Evolutionary conservation across 2,888 invertebrate genomes (phyloP).

Genomic region (Ophion obscuratus): DNA sequence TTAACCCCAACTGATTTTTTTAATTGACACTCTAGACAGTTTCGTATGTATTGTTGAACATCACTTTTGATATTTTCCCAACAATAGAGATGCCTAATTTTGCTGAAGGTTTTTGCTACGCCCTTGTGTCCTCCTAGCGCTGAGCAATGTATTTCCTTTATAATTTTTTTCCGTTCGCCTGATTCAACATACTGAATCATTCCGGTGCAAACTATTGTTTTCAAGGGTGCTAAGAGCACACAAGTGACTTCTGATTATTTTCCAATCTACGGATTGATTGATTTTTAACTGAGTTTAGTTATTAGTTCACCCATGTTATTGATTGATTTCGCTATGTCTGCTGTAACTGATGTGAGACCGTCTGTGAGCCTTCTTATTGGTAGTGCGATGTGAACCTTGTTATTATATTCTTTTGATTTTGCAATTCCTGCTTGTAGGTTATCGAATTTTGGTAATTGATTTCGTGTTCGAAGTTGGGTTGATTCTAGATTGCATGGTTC

Average conservation of each 20-base stretch:
- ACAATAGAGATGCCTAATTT: slow-evolving; percentile 12
- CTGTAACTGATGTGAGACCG: not conserved
- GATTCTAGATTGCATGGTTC: slow-evolving; percentile 43
- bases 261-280: slow-evolving; percentile 24
- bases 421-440: slow-evolving; percentile 12
- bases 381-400: slow-evolving; percentile 34
- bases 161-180: no score
- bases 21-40: not conserved
- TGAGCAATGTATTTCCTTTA: no score
- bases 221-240: no score
- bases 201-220: no score
- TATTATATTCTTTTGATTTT: not conserved
- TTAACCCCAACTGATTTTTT: not conserved
- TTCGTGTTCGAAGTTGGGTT: not conserved
- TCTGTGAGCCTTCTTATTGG: slow-evolving; percentile 5
- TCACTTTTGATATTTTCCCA: slow-evolving; percentile 21
- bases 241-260: not conserved
- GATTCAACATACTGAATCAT: no score
- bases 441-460: slow-evolving; percentile 5
- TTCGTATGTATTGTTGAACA: slow-evolving; percentile 17
- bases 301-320: slow-evolving; percentile 2
- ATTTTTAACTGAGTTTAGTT: not conserved
- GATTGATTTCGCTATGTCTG: slow-evolving; percentile 3
- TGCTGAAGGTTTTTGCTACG: slow-evolving; percentile 22
- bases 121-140: not conserved